phyloP scores from a whole-genome alignment of 2,888 invertebrate species.

The Cinara cedri region DNA sequence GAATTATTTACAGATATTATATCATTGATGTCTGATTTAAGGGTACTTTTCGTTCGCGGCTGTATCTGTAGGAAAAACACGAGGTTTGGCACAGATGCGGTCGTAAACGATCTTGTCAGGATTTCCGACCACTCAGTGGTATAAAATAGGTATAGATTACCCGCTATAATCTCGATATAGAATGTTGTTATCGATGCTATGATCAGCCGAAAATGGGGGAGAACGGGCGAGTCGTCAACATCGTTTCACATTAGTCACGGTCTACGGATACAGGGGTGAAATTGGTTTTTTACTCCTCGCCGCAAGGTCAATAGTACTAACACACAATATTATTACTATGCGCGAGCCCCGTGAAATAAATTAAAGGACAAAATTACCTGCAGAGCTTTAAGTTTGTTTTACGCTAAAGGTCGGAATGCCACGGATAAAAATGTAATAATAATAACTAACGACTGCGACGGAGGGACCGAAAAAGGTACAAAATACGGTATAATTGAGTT shows the following conservation, averaged over 20 bases:
- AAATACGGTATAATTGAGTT: conserved; percentile 53
- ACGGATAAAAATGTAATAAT: not conserved
- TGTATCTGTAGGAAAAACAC: not conserved
- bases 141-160: no score
- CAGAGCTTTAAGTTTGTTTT: conserved; percentile 33
- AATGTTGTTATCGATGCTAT: conserved; percentile 31
- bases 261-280: conserved; percentile 13
- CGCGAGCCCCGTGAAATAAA: not conserved
- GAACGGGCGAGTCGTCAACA: conserved; percentile 34
- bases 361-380: conserved; percentile 10
- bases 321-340: no score
- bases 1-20: not conserved
- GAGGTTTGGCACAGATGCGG: not conserved
- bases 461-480: conserved; percentile 35
- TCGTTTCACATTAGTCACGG: conserved; percentile 55
- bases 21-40: not conserved
- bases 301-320: conserved; percentile 12
- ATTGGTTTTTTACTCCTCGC: conserved; percentile 16
- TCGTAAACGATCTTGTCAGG: conserved; percentile 26
- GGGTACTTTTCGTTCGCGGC: conserved; percentile 20
- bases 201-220: conserved; percentile 4
- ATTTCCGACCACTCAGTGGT: conserved; percentile 6
- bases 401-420: not conserved
- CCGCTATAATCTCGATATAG: conserved; percentile 45
- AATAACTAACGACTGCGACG: not conserved